Evolutionary conservation across 2,113 vertebrate species (phyloP), one percentile per base, ranked within the genome.

Genomic region (Vulpes lagopus): DNA sequence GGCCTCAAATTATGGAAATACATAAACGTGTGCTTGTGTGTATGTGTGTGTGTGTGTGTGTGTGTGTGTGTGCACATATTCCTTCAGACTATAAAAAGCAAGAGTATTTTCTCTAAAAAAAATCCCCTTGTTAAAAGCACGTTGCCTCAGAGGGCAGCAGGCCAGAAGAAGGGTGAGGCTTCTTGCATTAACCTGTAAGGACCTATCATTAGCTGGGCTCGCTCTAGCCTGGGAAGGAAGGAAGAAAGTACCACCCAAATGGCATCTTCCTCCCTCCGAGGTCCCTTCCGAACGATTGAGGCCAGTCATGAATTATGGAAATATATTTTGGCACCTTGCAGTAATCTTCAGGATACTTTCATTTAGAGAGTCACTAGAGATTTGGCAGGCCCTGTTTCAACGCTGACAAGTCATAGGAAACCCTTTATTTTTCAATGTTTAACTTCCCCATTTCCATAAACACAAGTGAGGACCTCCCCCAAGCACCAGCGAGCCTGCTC

Each of bases 301-400:
- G 57, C 11, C 65, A 64, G 25, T 59, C 43, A 38, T 25, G 30
- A 57, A 60, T 73, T 55, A 87, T 7, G 20, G 20, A 87, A 73
- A 15, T 32, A 35, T 27, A 79, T 51, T 59, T 22, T 51, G 20
- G 23, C 1, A 11, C 55, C 11, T 80, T 53, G 67, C 11, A 69
- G 90, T 30, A 79, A 81, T 88, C 32, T 94, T 81, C 12, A 73
- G 49, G 64, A 84, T 38, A 96, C 25, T 15, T 73, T 87, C 35
- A 22, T 22, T 83, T 87, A 57, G 8, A 79, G 7, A 17, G 30
- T 51, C 91, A 89, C 64, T 16, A 65, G 71, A 94, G 53, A 73
- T 67, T 67, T 62, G 11, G 55, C 23, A n/a, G 22, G 16, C 71
- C 65, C 80, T 73, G 55, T 69, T 78, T 82, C 79, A 89, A 69